Conservation (phyloP, 2,113 vertebrate species). For the Monarcha castaneiventris region DNA sequence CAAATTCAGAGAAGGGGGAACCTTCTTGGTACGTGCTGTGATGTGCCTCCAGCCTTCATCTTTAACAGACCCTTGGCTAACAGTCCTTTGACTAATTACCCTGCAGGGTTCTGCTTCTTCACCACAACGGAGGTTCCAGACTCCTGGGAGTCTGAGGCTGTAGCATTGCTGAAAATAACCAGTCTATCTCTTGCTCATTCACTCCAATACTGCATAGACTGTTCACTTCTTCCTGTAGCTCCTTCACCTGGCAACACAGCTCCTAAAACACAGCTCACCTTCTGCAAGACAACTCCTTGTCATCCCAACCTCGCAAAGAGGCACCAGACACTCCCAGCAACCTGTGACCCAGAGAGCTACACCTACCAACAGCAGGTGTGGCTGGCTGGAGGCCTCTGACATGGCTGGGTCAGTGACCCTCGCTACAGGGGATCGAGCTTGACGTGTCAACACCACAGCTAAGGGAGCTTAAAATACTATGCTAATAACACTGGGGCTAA, state of each 20-base stretch:
- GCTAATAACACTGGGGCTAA: neutral
- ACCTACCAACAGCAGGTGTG: neutral
- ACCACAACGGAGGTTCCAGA: neutral
- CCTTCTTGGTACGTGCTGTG: neutral
- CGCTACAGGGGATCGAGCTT: fast-evolving
- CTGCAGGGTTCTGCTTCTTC: neutral
- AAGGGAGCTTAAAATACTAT: neutral
- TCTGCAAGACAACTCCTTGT: neutral
- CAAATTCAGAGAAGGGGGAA: neutral
- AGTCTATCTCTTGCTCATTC: fast-evolving
- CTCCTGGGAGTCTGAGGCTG: neutral
- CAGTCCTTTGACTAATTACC: neutral
- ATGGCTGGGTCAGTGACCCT: neutral
- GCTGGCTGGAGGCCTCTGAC: neutral
- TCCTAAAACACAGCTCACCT: neutral
- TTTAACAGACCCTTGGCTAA: neutral
- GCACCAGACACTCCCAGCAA: neutral
- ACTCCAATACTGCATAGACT: fast-evolving
- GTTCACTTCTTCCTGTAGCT: neutral
- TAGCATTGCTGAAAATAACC: fast-evolving
- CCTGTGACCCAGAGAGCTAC: neutral
- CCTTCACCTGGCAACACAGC: neutral
- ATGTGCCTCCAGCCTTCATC: neutral
- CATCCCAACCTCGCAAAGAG: fast-evolving
- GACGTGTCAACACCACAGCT: neutral